These are phyloP conservation scores for Hydropsyche tenuis DNA, from an alignment of 1,140 invertebrate species.

Conservation along the genomic window DNA sequence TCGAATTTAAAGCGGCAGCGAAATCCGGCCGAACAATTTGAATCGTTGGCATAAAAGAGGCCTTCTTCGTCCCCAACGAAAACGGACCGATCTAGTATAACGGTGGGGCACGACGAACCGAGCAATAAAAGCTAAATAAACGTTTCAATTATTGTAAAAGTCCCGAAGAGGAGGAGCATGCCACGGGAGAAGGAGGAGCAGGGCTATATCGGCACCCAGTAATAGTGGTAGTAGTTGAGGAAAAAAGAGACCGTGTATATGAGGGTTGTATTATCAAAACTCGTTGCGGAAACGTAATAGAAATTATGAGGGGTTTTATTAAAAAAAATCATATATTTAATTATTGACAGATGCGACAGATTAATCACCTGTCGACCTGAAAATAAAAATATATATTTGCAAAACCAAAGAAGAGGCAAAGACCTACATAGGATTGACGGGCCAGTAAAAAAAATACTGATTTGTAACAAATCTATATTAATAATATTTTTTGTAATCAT, in stretches of 20 bases:
- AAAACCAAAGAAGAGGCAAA: no score
- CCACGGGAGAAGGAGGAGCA: conserved; percentile 5
- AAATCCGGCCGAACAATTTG: conserved; percentile 49
- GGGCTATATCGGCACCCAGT: neutral
- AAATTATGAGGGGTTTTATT: no score
- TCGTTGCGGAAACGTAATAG: no score
- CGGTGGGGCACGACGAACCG: conserved; percentile 11
- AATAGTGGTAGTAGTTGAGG: conserved; percentile 23
- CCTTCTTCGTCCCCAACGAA: conserved; percentile 1
- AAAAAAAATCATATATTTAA: no score
- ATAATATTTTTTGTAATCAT: no score
- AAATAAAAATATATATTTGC: no score
- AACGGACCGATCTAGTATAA: no score
- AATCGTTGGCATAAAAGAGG: conserved; percentile 40
- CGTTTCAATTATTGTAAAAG: conserved; percentile 51
- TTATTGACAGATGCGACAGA: no score
- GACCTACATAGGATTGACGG: no score
- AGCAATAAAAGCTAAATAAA: conserved; percentile 50
- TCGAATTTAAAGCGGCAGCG: conserved; percentile 1
- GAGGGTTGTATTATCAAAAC: neutral
- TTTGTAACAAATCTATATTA: no score
- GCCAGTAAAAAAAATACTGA: no score
- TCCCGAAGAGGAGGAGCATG: conserved; percentile 25
- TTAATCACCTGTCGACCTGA: no score
- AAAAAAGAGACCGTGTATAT: conserved; percentile 22